These are phyloP conservation scores for Spondyliosoma cantharus DNA, from an alignment of 2,797 vertebrate genomes.

Conservation along the genomic window DNA sequence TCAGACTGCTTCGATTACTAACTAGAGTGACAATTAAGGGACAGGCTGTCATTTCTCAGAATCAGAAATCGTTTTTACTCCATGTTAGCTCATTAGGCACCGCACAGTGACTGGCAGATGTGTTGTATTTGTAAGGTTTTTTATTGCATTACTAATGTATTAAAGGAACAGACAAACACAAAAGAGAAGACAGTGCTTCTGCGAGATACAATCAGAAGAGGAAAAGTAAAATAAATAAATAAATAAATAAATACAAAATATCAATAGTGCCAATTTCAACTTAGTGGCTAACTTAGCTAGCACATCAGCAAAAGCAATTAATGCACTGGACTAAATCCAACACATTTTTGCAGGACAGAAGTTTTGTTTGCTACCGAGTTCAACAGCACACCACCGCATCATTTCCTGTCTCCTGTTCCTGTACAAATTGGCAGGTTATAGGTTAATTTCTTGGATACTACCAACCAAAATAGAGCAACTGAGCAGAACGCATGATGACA, in stretches of 20 bases:
- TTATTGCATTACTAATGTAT: neutral
- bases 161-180: too few relatives aligned
- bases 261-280: neutral
- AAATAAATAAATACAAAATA: neutral
- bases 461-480: slow-evolving; percentile 2
- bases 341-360: neutral
- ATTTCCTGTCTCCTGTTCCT: neutral
- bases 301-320: neutral
- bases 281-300: neutral
- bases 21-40: slow-evolving; percentile 44
- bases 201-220: too few relatives aligned
- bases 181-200: too few relatives aligned
- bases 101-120: neutral
- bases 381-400: neutral
- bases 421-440: neutral
- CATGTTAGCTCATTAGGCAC: neutral
- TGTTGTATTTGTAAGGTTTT: slow-evolving; percentile 4
- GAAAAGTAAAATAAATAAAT: too few relatives aligned
- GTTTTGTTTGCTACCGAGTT: neutral
- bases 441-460: slow-evolving; percentile 15
- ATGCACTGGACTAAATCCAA: neutral
- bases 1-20: slow-evolving; percentile 42
- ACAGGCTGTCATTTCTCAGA: slow-evolving; percentile 21
- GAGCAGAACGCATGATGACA: slow-evolving; percentile 12
- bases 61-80: slow-evolving; percentile 16